Conservation (phyloP, 1,140 invertebrate genomes). For the Cecropterus lyciades region DNA sequence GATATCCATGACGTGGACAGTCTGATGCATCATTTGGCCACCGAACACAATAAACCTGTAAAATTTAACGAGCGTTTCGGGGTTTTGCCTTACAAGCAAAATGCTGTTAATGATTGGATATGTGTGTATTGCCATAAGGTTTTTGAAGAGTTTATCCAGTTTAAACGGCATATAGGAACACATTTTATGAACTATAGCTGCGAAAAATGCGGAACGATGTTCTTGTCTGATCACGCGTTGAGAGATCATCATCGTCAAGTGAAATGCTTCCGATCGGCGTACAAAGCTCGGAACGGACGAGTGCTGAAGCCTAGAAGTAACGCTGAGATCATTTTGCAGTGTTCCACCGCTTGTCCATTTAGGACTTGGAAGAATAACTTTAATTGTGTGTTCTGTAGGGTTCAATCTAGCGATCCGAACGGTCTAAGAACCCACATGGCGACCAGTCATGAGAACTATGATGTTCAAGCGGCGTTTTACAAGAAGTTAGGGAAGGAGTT, state of each 20-base stretch:
- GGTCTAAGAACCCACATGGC: slow-evolving; percentile 63
- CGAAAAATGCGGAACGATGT: slow-evolving; percentile 73
- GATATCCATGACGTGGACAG: slow-evolving; percentile 60
- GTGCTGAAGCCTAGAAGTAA: slow-evolving; percentile 64
- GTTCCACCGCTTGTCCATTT: slow-evolving; percentile 69
- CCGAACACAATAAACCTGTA: slow-evolving; percentile 64
- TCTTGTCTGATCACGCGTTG: slow-evolving; percentile 66
- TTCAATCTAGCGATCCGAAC: slow-evolving; percentile 65
- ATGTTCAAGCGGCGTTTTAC: slow-evolving; percentile 70
- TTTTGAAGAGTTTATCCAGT: slow-evolving; percentile 58
- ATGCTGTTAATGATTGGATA: slow-evolving; percentile 51
- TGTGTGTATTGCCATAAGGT: slow-evolving; percentile 69
- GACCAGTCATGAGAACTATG: slow-evolving; percentile 63
- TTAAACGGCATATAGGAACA: slow-evolving; percentile 66
- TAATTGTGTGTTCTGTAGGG: slow-evolving; percentile 73
- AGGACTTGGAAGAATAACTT: slow-evolving; percentile 75
- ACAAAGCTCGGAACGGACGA: slow-evolving; percentile 67
- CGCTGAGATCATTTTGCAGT: slow-evolving; percentile 73
- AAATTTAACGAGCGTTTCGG: slow-evolving; percentile 70
- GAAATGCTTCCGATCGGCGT: slow-evolving; percentile 68
- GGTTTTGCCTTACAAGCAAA: slow-evolving; percentile 71
- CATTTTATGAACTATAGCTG: slow-evolving; percentile 76
- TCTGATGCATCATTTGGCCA: slow-evolving; percentile 67
- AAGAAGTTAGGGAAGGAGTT: slow-evolving; percentile 75
- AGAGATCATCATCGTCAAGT: slow-evolving; percentile 68